Conservation (phyloP, 2,888 invertebrate species). For the Augiades crinisus region DNA sequence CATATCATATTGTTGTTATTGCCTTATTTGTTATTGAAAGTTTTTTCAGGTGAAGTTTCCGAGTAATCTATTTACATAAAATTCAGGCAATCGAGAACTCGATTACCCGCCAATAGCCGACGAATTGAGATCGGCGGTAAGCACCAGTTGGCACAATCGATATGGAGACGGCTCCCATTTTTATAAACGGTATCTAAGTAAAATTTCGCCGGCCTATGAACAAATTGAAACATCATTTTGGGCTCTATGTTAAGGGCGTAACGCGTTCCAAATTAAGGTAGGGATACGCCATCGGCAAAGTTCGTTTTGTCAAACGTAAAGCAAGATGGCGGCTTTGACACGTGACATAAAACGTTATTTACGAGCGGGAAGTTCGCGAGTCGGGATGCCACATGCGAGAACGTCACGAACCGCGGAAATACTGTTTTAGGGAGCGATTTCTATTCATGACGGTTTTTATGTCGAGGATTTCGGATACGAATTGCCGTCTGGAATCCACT, state of each 20-base stretch:
- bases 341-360: conserved; percentile 77
- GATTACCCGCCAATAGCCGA: conserved; percentile 59
- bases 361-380: conserved; percentile 73
- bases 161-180: conserved; percentile 66
- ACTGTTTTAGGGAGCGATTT: conserved; percentile 62
- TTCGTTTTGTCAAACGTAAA: conserved; percentile 49
- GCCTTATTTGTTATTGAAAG: too few relatives aligned
- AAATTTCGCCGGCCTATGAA: conserved; percentile 37
- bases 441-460: conserved; percentile 72
- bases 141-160: conserved; percentile 80
- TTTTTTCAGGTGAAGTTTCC: too few relatives aligned
- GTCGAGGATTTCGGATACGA: conserved; percentile 46
- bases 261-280: conserved; percentile 44
- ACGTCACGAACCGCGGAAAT: conserved; percentile 71
- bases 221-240: conserved; percentile 38
- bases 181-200: conserved; percentile 42
- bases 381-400: conserved; percentile 72
- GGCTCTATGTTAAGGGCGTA: conserved; percentile 52
- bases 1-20: too few relatives aligned
- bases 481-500: conserved; percentile 36
- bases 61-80: conserved; percentile 22
- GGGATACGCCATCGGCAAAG: conserved; percentile 36
- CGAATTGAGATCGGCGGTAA: conserved; percentile 72
- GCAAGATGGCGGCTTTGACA: conserved; percentile 72
- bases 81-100: conserved; percentile 57